phyloP scores from a whole-genome alignment of 2,797 vertebrate species.

The Zalophus californianus region DNA sequence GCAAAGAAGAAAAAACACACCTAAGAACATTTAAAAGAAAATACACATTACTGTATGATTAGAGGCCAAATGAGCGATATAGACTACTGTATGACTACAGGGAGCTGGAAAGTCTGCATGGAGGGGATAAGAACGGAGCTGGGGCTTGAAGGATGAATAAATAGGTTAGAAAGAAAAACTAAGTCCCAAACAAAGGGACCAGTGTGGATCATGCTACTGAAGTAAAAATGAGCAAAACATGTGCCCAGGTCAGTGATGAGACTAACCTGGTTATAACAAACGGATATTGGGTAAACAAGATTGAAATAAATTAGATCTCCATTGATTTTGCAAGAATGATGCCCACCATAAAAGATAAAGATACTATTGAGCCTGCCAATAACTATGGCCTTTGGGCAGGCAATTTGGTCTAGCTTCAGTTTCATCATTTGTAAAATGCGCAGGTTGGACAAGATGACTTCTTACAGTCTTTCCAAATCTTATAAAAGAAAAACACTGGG shows the following conservation, averaged over 20 bases:
- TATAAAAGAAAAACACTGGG: background rate
- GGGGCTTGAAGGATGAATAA: background rate
- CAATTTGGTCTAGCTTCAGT: constrained; percentile 12
- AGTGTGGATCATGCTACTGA: background rate
- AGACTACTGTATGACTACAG: background rate
- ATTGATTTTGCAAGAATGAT: constrained; percentile 64
- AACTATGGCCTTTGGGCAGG: constrained; percentile 46
- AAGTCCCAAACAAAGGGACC: constrained; percentile 7
- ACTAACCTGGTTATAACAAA: constrained; percentile 65
- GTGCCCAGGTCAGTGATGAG: background rate
- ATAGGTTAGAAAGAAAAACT: constrained; percentile 1
- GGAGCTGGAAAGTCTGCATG: background rate
- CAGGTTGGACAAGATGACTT: constrained; percentile 42
- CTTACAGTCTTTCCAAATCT: constrained; percentile 25
- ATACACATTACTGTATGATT: background rate
- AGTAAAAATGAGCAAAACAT: constrained; percentile 27
- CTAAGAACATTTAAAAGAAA: constrained; percentile 44
- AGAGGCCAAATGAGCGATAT: background rate
- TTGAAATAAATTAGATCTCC: constrained; percentile 58
- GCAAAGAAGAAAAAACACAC: constrained; percentile 1
- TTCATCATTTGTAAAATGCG: constrained; percentile 55
- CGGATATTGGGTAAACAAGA: constrained; percentile 37
- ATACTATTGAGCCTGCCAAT: constrained; percentile 46
- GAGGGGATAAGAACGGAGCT: background rate
- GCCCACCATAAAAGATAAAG: constrained; percentile 34